Evolutionary conservation across 2,113 vertebrate genomes (phyloP).

Genomic region (Helogale parvula): DNA sequence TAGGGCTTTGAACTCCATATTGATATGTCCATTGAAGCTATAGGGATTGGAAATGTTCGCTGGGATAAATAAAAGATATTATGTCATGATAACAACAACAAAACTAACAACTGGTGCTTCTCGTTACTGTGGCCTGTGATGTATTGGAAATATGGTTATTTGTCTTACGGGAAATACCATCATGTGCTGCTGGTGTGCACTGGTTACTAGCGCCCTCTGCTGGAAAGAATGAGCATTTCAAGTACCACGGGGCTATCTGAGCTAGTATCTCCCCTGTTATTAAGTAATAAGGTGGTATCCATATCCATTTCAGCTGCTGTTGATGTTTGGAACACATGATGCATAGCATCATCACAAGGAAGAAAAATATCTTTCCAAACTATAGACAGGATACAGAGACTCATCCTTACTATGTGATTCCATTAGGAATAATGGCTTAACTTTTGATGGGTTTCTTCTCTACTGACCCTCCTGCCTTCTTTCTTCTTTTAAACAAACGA

Average conservation of each 20-base stretch:
- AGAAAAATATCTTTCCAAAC: neutral
- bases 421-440: neutral
- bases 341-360: neutral
- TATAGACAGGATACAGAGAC: neutral
- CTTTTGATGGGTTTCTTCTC: neutral
- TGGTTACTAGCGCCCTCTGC: conserved; percentile 77
- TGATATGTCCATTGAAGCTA: neutral
- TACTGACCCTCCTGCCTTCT: neutral
- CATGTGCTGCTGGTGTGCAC: conserved; percentile 22
- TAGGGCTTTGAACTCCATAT: neutral
- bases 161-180: neutral
- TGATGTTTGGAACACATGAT: neutral
- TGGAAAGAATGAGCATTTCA: conserved; percentile 55
- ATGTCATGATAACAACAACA: neutral
- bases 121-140: neutral
- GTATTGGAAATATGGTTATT: conserved; percentile 35
- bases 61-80: neutral
- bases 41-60: neutral
- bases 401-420: neutral
- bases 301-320: neutral
- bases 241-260: neutral
- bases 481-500: neutral
- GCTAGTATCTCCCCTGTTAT: neutral
- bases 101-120: neutral
- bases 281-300: neutral